Percentiles rank a stretch among this genome's conserved stretches.
phyloP scores from a whole-genome alignment of 2,797 vertebrate genomes.

The Etheostoma nigrum region DNA sequence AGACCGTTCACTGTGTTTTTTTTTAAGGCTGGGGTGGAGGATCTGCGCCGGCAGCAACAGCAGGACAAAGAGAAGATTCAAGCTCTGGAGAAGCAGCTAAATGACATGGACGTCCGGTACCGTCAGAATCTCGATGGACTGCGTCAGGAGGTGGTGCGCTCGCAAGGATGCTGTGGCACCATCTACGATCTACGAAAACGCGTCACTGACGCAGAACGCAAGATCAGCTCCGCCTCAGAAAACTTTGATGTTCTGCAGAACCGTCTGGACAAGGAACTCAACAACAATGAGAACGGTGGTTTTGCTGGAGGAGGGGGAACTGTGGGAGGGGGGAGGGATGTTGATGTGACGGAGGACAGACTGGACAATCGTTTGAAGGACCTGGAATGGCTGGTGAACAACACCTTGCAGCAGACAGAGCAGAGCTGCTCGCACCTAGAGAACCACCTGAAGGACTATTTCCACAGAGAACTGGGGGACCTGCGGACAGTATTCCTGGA shows the following conservation, averaged over 20 bases:
- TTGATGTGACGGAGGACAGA: conserved; percentile 45
- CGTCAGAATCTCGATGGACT: conserved; percentile 80
- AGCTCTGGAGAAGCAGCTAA: conserved; percentile 90
- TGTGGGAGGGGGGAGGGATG: conserved; percentile 1
- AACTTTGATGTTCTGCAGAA: conserved; percentile 77
- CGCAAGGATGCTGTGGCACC: conserved; percentile 81
- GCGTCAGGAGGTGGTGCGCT: conserved; percentile 71
- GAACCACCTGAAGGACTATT: conserved; percentile 78
- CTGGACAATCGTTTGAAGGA: conserved; percentile 71
- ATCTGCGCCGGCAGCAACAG: conserved; percentile 87
- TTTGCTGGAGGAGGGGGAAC: conserved; percentile 33
- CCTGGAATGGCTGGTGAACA: conserved; percentile 84
- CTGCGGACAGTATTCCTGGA: conserved; percentile 75
- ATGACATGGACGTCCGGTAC: conserved; percentile 82
- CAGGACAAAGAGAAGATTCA: conserved; percentile 88
- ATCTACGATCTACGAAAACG: conserved; percentile 78
- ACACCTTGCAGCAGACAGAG: conserved; percentile 81
- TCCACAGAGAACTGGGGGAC: conserved; percentile 76
- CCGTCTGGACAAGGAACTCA: conserved; percentile 73
- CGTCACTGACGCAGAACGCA: conserved; percentile 85
- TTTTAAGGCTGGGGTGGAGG: conserved; percentile 85
- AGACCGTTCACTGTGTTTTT: neutral
- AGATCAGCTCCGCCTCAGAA: conserved; percentile 82
- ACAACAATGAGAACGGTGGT: neutral
- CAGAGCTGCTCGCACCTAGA: conserved; percentile 76